These are phyloP conservation scores for Sanderia malayensis DNA, from an alignment of 30 jellyfish, hydroid and myxozoan species.

Conservation along the genomic window DNA sequence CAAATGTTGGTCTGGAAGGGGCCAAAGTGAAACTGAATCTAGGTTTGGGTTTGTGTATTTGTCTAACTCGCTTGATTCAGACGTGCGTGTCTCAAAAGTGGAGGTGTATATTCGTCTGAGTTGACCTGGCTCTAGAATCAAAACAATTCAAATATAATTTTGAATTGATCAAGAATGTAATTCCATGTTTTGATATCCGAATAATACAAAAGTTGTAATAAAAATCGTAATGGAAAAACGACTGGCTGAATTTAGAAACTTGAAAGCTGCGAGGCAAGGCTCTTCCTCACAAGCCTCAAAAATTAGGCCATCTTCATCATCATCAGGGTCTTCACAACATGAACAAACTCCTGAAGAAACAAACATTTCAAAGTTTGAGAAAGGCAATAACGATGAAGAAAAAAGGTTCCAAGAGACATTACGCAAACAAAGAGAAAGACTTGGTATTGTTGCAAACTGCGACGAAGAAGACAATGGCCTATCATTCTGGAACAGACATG, in stretches of 20 bases:
- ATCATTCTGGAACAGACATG: constrained; percentile 32
- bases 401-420: constrained; percentile 16
- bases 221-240: constrained; percentile 60
- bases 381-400: constrained; percentile 28
- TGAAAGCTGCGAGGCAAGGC: constrained; percentile 37
- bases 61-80: too few relatives aligned
- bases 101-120: too few relatives aligned
- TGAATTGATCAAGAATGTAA: too few relatives aligned
- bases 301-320: not conserved
- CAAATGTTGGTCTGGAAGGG: too few relatives aligned
- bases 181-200: too few relatives aligned
- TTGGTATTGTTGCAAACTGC: constrained; percentile 10
- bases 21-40: too few relatives aligned
- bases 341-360: not conserved
- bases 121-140: too few relatives aligned
- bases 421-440: not conserved
- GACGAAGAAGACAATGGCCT: constrained; percentile 7
- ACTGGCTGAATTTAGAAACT: constrained; percentile 71
- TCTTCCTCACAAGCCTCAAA: not conserved
- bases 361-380: not conserved
- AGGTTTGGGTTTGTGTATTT: too few relatives aligned
- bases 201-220: too few relatives aligned
- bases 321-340: not conserved
- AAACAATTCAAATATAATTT: too few relatives aligned
- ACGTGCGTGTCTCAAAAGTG: too few relatives aligned